Conservation (phyloP, 2,797 vertebrate species). For the Salarias fasciatus region DNA sequence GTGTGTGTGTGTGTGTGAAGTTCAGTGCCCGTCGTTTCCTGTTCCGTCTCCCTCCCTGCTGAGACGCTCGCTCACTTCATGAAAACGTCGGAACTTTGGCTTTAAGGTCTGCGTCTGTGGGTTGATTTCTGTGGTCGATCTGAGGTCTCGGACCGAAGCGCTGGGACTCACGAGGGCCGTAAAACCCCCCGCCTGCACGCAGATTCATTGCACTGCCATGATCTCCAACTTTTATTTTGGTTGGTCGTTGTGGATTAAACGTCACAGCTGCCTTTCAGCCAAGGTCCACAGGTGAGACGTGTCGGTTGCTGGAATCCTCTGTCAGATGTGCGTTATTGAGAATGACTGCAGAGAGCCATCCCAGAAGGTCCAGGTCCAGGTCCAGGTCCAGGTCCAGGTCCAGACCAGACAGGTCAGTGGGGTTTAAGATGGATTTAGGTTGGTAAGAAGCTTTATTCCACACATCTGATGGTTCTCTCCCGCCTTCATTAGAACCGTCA, state of each 20-base stretch:
- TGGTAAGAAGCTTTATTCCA: too few relatives aligned
- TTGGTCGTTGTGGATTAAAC: neutral
- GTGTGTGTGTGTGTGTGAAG: slow-evolving; percentile 1
- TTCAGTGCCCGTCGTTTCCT: neutral
- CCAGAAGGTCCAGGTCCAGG: too few relatives aligned
- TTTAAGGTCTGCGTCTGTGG: neutral
- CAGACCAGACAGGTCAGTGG: too few relatives aligned
- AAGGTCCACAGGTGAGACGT: too few relatives aligned
- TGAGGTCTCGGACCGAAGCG: neutral
- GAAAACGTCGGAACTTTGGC: slow-evolving; percentile 15
- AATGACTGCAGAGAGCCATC: too few relatives aligned
- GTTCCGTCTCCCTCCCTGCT: neutral
- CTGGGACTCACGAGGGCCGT: neutral
- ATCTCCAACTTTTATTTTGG: slow-evolving; percentile 4
- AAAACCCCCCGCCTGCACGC: slow-evolving; percentile 8
- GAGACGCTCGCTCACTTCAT: slow-evolving; percentile 5
- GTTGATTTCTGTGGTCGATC: neutral
- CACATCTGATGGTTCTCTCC: too few relatives aligned
- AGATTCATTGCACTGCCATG: slow-evolving; percentile 12
- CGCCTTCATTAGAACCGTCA: too few relatives aligned
- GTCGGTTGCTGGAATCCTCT: too few relatives aligned
- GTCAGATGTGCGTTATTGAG: too few relatives aligned
- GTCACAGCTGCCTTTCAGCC: too few relatives aligned
- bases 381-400: too few relatives aligned
- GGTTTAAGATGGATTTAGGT: too few relatives aligned